Conservation (phyloP, 2,888 invertebrate genomes). For the Caenorhabditis becei region DNA sequence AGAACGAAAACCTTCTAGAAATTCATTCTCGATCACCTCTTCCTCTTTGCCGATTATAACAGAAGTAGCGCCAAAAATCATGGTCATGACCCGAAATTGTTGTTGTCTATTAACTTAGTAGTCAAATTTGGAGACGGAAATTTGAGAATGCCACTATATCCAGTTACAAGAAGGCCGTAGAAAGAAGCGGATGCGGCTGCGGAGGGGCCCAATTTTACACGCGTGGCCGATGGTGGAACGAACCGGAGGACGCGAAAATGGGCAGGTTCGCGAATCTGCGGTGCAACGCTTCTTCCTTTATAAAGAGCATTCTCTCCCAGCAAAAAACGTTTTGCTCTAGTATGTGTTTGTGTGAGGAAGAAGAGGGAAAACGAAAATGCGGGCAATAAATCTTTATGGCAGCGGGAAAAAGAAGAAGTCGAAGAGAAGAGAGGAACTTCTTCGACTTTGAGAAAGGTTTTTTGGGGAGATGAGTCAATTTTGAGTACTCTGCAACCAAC, state of each 20-base stretch:
- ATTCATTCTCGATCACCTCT: constrained; percentile 5
- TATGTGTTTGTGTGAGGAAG: neutral
- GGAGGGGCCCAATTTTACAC: constrained; percentile 41
- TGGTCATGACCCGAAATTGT: constrained; percentile 35
- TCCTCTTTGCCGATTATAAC: constrained; percentile 21
- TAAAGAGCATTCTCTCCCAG: constrained; percentile 21
- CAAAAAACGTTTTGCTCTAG: constrained; percentile 27
- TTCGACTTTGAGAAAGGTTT: neutral
- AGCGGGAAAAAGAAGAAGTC: neutral
- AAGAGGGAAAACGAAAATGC: neutral
- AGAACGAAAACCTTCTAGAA: neutral
- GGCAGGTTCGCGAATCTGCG: constrained; percentile 30
- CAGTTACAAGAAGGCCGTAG: constrained; percentile 33
- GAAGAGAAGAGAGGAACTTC: neutral
- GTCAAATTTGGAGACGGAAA: constrained; percentile 24
- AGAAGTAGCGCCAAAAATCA: constrained; percentile 51
- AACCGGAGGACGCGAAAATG: constrained; percentile 37
- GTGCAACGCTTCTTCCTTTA: constrained; percentile 14
- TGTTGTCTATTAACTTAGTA: constrained; percentile 13
- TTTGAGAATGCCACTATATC: constrained; percentile 43
- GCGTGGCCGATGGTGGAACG: constrained; percentile 27
- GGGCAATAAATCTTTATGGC: constrained; percentile 10
- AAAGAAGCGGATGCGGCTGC: constrained; percentile 2
- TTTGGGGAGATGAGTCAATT: neutral
- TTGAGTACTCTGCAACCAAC: neutral